Percentiles rank a stretch among this genome's conserved stretches.
Conservation (phyloP, 2,888 invertebrate species). For the Plemyria rubiginata region DNA sequence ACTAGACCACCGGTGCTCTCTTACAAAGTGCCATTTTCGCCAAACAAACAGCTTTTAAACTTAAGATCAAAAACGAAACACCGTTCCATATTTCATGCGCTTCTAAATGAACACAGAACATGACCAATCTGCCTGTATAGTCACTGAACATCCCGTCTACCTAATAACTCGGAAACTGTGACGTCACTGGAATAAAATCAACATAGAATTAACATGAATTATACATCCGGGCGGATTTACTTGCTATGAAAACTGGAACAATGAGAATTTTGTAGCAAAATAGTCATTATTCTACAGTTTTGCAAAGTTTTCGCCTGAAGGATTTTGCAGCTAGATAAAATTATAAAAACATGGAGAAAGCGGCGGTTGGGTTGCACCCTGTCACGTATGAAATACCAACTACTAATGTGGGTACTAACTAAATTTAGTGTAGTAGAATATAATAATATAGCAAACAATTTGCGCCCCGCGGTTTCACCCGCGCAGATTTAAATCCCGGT, state of each 20-base stretch:
- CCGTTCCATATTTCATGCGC: background rate
- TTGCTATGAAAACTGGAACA: slow-evolving; percentile 4
- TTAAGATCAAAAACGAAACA: background rate
- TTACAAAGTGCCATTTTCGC: too few relatives aligned
- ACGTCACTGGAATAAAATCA: slow-evolving; percentile 45
- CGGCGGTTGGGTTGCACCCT: too few relatives aligned
- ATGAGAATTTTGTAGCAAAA: slow-evolving; percentile 6
- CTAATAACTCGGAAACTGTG: slow-evolving; percentile 33
- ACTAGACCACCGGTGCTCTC: too few relatives aligned
- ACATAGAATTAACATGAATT: slow-evolving; percentile 44
- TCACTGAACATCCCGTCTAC: slow-evolving; percentile 18
- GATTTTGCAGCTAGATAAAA: too few relatives aligned
- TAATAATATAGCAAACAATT: too few relatives aligned
- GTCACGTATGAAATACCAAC: too few relatives aligned
- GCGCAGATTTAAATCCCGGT: too few relatives aligned
- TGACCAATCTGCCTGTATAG: slow-evolving; percentile 9
- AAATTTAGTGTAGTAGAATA: too few relatives aligned
- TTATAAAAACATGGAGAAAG: too few relatives aligned
- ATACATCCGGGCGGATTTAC: slow-evolving; percentile 27
- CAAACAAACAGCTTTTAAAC: too few relatives aligned
- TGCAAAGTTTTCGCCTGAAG: background rate
- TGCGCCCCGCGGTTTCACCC: too few relatives aligned
- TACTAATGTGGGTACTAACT: too few relatives aligned
- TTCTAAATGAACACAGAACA: background rate
- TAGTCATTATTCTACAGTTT: background rate